Percentiles rank a stretch among this genome's conserved stretches.
Evolutionary conservation across 2,797 vertebrate genomes (phyloP).

Genomic region (Peromyscus attwateri): DNA sequence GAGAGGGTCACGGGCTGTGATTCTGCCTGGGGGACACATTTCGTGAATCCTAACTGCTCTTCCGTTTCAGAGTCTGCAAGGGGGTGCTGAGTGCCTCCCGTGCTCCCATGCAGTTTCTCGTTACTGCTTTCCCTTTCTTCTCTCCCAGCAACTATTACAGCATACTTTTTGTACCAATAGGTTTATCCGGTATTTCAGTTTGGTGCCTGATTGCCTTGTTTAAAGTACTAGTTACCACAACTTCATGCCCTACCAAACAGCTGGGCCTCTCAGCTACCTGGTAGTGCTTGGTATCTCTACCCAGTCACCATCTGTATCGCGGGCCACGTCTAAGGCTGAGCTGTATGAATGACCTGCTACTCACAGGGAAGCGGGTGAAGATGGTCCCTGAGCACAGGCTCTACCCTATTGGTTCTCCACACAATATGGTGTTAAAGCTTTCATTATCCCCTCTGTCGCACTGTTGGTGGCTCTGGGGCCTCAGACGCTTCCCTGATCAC

Average conservation of each 20-base stretch:
- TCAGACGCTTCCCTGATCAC: slow-evolving; percentile 50
- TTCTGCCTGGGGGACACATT: background rate
- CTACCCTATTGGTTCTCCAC: background rate
- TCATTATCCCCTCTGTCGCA: background rate
- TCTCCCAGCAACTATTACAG: background rate
- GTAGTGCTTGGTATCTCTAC: background rate
- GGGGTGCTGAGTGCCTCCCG: background rate
- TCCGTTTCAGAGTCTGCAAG: background rate
- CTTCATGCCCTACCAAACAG: background rate
- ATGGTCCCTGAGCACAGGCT: background rate
- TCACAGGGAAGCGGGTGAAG: background rate
- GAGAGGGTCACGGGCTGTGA: background rate
- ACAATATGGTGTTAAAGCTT: slow-evolving; percentile 5
- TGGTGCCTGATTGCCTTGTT: background rate
- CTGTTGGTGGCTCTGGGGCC: slow-evolving; percentile 33
- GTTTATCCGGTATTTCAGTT: background rate
- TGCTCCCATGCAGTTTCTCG: background rate
- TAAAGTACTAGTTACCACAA: background rate
- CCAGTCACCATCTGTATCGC: background rate
- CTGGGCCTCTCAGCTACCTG: background rate
- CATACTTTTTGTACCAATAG: background rate
- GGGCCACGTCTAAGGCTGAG: background rate
- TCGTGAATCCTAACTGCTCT: background rate
- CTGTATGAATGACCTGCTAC: background rate
- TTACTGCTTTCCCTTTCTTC: background rate